These are phyloP conservation scores for Orbicella faveolata DNA, from an alignment of 64 coral and sea anemone genomes.

Conservation along the genomic window DNA sequence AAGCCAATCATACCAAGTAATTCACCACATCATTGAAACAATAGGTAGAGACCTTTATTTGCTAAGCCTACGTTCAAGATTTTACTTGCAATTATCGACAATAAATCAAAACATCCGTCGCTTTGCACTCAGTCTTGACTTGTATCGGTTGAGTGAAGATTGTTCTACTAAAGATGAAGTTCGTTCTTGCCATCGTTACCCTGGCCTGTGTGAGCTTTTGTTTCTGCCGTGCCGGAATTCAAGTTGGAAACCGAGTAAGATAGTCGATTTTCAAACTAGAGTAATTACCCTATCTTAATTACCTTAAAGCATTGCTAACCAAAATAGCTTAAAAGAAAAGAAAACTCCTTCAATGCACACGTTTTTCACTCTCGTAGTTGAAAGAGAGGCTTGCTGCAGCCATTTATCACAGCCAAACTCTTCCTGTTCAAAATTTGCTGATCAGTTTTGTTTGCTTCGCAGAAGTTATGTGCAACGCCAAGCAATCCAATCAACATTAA, in stretches of 20 bases:
- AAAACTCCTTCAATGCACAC: no score
- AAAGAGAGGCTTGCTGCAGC: no score
- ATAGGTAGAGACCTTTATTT: no score
- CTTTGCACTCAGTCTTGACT: background rate
- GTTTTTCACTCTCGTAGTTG: no score
- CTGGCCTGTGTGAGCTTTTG: background rate
- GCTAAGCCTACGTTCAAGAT: background rate
- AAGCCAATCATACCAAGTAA: no score
- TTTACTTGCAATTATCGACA: background rate
- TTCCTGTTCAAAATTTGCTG: no score
- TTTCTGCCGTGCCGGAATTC: background rate
- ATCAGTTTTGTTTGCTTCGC: background rate
- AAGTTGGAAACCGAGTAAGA: background rate
- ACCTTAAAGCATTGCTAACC: background rate
- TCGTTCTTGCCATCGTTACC: background rate
- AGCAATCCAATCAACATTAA: background rate
- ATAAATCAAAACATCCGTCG: background rate
- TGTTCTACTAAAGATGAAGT: background rate
- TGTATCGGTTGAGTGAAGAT: background rate
- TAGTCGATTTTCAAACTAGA: background rate
- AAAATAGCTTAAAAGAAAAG: no score
- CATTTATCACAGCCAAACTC: no score
- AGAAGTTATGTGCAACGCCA: background rate
- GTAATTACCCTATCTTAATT: background rate
- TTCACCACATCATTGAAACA: no score